Percentiles rank a stretch among this genome's conserved stretches.
These are phyloP conservation scores for Cynopterus brachyotis DNA, from an alignment of 2,113 vertebrate genomes.

Conservation along the genomic window DNA sequence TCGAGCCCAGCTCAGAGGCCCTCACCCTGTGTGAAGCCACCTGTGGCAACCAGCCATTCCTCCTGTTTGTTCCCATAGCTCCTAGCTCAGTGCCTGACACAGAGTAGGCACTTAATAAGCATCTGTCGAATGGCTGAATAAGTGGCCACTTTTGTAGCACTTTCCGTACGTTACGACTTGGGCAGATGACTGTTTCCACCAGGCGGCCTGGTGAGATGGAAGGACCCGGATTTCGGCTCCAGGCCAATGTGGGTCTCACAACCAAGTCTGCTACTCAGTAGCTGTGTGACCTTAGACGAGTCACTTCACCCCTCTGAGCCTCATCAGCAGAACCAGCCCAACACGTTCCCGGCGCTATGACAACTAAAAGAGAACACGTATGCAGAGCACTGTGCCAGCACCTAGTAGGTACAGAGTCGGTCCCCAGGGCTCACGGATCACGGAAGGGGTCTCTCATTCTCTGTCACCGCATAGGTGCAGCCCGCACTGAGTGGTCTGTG, in stretches of 20 bases:
- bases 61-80: neutral
- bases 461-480: accelerated
- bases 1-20: neutral
- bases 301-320: neutral
- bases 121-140: neutral
- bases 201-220: neutral
- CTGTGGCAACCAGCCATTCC: neutral
- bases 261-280: neutral
- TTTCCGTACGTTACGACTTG: accelerated
- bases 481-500: accelerated
- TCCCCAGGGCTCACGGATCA: neutral
- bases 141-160: neutral
- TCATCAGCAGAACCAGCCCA: neutral
- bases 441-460: neutral
- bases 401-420: neutral
- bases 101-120: neutral
- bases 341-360: accelerated
- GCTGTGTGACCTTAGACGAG: neutral
- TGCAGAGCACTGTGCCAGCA: neutral
- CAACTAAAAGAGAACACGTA: accelerated
- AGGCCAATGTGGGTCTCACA: neutral
- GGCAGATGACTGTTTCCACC: neutral
- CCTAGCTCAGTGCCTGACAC: neutral
- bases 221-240: neutral
- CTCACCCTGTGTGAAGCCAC: neutral